A percentile compares a stretch with the other conserved stretches of the same genome.
These are phyloP conservation scores for Glaucomys volans DNA, from an alignment of 2,113 vertebrate species.

Conservation along the genomic window DNA sequence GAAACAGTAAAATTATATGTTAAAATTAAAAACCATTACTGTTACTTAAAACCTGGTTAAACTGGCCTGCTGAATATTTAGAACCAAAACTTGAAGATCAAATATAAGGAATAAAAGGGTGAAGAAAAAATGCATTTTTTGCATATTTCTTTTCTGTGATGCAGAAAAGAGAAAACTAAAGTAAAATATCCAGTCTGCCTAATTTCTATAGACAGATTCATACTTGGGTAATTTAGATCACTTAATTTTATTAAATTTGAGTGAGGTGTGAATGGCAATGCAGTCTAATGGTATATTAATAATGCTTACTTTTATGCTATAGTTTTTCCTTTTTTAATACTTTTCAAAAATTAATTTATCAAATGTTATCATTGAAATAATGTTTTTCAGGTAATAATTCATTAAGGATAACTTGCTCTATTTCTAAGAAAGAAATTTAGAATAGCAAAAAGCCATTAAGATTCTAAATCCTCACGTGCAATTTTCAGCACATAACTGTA, in stretches of 20 bases:
- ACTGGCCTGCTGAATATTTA: too few species aligned
- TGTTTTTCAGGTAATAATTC: neutral
- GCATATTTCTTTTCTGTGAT: neutral
- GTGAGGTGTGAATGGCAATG: neutral
- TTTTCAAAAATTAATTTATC: neutral
- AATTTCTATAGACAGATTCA: neutral
- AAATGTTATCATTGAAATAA: neutral
- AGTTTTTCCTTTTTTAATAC: neutral
- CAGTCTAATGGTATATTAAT: neutral
- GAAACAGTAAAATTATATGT: too few species aligned
- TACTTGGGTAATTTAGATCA: neutral
- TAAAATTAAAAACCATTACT: too few species aligned
- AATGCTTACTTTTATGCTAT: neutral
- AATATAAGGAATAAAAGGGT: too few species aligned
- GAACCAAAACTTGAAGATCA: too few species aligned
- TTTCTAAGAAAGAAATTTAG: neutral
- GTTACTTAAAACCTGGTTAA: too few species aligned
- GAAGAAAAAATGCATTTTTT: too few species aligned
- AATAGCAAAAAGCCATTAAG: neutral
- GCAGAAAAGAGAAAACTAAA: neutral
- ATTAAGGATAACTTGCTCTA: neutral
- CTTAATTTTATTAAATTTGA: neutral
- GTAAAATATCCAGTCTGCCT: neutral
- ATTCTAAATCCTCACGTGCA: conserved; percentile 41
- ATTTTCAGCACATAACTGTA: conserved; percentile 39